Percentiles rank a stretch among this genome's conserved stretches.
Evolutionary conservation across 1,140 invertebrate genomes (phyloP).

Genomic region (Drosophila sulfurigaster): DNA sequence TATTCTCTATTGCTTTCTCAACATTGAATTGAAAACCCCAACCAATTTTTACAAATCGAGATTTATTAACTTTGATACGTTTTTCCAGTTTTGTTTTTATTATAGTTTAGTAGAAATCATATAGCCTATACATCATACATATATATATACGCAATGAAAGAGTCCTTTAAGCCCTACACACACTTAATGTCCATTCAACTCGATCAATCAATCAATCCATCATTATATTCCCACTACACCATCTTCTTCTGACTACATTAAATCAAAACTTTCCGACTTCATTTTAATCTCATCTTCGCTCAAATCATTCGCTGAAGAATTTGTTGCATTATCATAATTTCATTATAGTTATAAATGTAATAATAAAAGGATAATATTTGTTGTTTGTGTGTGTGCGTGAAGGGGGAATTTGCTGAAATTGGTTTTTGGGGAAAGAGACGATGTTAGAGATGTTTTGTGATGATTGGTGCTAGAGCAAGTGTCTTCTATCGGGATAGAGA

Average conservation of each 20-base stretch:
- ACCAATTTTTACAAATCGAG: slow-evolving; percentile 12
- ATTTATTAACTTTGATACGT: slow-evolving; percentile 19
- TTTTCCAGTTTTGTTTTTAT: slow-evolving; percentile 32
- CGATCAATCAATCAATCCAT: neutral
- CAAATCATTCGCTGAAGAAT: slow-evolving; percentile 37
- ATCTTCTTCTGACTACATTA: slow-evolving; percentile 1
- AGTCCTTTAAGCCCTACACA: slow-evolving; percentile 25
- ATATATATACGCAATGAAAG: slow-evolving; percentile 24
- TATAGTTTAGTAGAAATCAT: slow-evolving; percentile 47
- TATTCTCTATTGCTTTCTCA: neutral
- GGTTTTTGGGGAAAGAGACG: neutral
- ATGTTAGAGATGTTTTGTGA: no score
- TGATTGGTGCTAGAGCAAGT: slow-evolving; percentile 10
- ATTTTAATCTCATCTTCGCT: slow-evolving; percentile 6
- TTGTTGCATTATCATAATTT: slow-evolving; percentile 42
- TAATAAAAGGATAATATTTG: slow-evolving; percentile 44
- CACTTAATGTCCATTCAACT: slow-evolving; percentile 6
- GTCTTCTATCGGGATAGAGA: slow-evolving; percentile 43
- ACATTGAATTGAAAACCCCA: slow-evolving; percentile 3
- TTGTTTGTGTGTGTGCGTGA: slow-evolving; percentile 22
- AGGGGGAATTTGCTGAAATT: neutral
- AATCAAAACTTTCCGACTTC: slow-evolving; percentile 18
- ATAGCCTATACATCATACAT: slow-evolving; percentile 29
- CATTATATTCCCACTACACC: slow-evolving; percentile 1
- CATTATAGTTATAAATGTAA: slow-evolving; percentile 59